These are phyloP conservation scores for Stichodactyla helianthus DNA, from an alignment of 64 coral and sea anemone species.

Conservation along the genomic window DNA sequence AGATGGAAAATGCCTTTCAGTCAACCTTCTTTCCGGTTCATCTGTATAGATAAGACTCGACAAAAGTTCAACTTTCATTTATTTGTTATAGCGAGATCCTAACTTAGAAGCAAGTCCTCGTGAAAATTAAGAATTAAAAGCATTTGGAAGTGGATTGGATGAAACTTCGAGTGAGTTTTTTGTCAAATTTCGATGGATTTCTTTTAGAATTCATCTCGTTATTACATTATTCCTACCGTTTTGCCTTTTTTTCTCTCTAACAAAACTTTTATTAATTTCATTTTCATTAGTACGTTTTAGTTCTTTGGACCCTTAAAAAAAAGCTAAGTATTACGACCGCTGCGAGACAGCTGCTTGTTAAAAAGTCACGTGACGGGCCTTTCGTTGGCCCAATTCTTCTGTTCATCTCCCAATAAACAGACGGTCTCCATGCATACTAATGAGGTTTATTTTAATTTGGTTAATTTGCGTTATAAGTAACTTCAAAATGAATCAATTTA, in stretches of 20 bases:
- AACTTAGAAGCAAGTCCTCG: conserved; percentile 17
- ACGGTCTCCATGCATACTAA: conserved; percentile 53
- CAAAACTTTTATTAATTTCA: conserved; percentile 11
- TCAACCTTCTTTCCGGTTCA: conserved; percentile 17
- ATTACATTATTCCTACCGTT: neutral
- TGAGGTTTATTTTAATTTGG: conserved; percentile 75
- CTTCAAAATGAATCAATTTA: conserved; percentile 89
- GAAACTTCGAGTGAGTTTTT: conserved; percentile 4
- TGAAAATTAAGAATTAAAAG: conserved; percentile 9
- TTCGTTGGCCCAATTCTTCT: conserved; percentile 28
- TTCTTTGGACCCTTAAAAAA: conserved; percentile 14
- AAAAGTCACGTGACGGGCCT: conserved; percentile 44
- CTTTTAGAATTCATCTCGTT: neutral
- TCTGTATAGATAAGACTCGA: conserved; percentile 18
- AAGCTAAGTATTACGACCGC: conserved; percentile 22
- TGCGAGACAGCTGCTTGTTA: conserved; percentile 36
- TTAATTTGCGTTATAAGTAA: conserved; percentile 97
- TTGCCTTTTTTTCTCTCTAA: neutral
- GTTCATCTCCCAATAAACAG: conserved; percentile 29
- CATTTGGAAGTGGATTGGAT: conserved; percentile 9
- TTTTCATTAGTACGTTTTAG: conserved; percentile 3
- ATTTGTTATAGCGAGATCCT: conserved; percentile 22
- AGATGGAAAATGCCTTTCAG: conserved; percentile 21
- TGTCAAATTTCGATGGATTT: neutral
- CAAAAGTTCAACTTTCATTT: conserved; percentile 29